Evolutionary conservation across 2,113 vertebrate species (phyloP), one percentile per base, ranked within the genome.

Genomic region (Sinocyclocheilus rhinocerous): DNA sequence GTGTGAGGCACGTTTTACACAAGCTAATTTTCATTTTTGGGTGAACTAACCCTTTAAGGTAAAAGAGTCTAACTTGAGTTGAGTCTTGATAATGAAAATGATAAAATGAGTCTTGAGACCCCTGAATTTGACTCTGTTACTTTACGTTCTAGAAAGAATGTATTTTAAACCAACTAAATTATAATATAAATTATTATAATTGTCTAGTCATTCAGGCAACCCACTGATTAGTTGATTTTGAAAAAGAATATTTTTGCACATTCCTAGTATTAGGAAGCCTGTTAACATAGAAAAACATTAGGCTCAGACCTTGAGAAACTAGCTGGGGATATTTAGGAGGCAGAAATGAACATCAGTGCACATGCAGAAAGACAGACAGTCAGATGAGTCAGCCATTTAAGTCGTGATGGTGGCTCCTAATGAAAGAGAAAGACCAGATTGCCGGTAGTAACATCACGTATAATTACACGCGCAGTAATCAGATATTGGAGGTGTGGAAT

Each of bases 361-460:
- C 76, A 77, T 59, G 48, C 33, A 57, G 26, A 69, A 76, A 83
- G 26, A 52, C 52, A 81, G 26, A 24, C 15, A 42, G 79, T 69
- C 22, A 50, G 67, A 61, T 87, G 79, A 76, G 79, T 84, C 73
- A 87, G 61, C 72, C 79, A 77, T 48, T 76, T 52, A 77, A 33
- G 48, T 63, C 10, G 7, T 26, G 70, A 82, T 88, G 70, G 81
- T 13, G 0, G 36, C 18, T 81, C 18, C 16, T 88, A 88, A 88
- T 88, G 84, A 85, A 24, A 73, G 61, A 88, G 65, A 81, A 52
- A 77, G 61, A 82, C 83, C 59, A 50, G 80, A 55, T 26, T n/a
- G 45, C 59, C 45, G 48, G 67, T 79, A 75, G 48, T 81, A 67
- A 67, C 76, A 86, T 76, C 50, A 81, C 8, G 26, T 65, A 33